Evolutionary conservation across 1,140 invertebrate genomes (phyloP), one percentile per base, ranked within the genome.

Genomic region (Probaryconus sp.): DNA sequence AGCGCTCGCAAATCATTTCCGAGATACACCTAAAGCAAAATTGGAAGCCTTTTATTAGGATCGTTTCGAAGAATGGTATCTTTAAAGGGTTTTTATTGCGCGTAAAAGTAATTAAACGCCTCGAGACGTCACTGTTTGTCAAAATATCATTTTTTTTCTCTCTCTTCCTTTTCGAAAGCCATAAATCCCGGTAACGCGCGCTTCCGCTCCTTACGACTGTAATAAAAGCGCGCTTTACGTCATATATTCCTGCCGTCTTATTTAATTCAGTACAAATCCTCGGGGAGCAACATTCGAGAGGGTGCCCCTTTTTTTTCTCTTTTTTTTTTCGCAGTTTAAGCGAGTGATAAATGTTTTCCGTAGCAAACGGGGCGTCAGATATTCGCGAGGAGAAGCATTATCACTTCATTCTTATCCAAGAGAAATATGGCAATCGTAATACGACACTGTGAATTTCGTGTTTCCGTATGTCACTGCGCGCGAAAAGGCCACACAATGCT

Each of bases 91-190:
- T 51, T 51, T 51, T 51, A 51, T 26, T 51, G 47, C n/a, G 26
- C 31, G 37, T 37, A 24, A 37, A 9, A 17, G 31, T 51, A 51
- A 51, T 37, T 37, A 51, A 37, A 51, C 13, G 47, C 6, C 33
- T 13, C 45, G 3, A 33, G 17, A 48, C 33, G 5, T 9, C 11
- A 11, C 18, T 26, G 20, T 37, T 37, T 51, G 47, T 37, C 31
- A 28, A 37, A 51, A 51, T 51, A 51, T 37, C 43, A 47, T 43
- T 31, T 47, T 47, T n/a, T n/a, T n/a, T n/a, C n/a, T n/a, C n/a
- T n/a, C n/a, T n/a, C n/a, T 28, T 13, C 42, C 42, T 11, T 10
- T 10, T 4, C 24, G 1, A 7, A 24, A 24, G 3, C 7, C 21
- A 24, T 24, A 24, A 24, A 24, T 24, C 21, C 21, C 7, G 3